Percentiles rank a stretch among this genome's conserved stretches.
Conservation (phyloP, 2,888 invertebrate species). For the Morpho helenor region DNA sequence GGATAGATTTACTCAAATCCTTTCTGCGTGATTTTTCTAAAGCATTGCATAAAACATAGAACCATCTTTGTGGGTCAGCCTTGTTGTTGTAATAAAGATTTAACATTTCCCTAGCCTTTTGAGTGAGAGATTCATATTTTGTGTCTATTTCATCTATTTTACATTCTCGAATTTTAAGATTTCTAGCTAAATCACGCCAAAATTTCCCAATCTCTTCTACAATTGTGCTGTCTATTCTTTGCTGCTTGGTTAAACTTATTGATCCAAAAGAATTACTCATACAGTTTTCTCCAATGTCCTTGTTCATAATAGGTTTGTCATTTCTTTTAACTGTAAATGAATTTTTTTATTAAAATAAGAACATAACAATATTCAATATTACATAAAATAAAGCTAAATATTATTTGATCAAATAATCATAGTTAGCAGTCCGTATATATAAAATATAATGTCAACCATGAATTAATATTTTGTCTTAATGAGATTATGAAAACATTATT, state of each 20-base stretch:
- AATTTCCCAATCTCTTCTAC: constrained; percentile 53
- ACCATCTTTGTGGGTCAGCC: constrained; percentile 59
- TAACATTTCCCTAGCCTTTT: constrained; percentile 50
- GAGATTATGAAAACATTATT: no score
- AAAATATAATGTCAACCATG: no score
- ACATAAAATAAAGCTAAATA: no score
- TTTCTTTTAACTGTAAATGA: constrained; percentile 34
- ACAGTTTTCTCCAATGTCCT: constrained; percentile 28
- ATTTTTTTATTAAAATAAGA: no score
- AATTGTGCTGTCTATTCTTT: constrained; percentile 51
- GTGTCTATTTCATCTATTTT: constrained; percentile 56
- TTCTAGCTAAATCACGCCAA: constrained; percentile 62
- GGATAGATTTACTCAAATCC: constrained; percentile 51
- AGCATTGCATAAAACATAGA: constrained; percentile 56
- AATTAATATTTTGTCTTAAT: no score
- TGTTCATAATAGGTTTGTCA: constrained; percentile 18
- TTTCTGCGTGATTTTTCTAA: constrained; percentile 55
- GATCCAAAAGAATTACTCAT: constrained; percentile 34
- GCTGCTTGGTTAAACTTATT: constrained; percentile 43
- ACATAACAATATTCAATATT: no score
- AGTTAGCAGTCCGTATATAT: no score
- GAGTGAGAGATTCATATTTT: constrained; percentile 34
- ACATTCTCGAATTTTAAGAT: constrained; percentile 53
- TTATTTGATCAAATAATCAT: no score
- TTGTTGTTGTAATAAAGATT: constrained; percentile 40